Conservation (phyloP, 1,140 invertebrate genomes). For the Neuroterus valhalla region DNA sequence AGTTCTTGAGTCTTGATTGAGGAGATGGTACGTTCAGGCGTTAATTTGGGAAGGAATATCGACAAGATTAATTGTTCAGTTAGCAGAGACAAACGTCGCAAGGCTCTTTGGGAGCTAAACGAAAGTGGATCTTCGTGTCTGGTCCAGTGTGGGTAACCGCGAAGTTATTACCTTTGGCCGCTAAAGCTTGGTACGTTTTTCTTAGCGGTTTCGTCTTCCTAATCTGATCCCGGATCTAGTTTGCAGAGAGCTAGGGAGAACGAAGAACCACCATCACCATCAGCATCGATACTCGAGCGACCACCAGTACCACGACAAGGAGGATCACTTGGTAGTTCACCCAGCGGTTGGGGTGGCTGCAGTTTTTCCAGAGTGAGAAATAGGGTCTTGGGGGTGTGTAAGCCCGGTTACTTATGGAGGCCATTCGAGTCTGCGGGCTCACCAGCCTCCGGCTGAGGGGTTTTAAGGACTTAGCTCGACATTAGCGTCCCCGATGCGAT, state of each 20-base stretch:
- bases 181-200: slow-evolving; percentile 15
- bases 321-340: neutral
- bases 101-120: neutral
- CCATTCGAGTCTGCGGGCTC: slow-evolving; percentile 69
- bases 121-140: slow-evolving; percentile 24
- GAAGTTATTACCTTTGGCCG: slow-evolving; percentile 1
- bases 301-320: neutral
- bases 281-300: neutral
- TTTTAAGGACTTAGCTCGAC: slow-evolving; percentile 73
- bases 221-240: neutral
- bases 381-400: slow-evolving; percentile 72
- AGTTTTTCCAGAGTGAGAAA: slow-evolving; percentile 69
- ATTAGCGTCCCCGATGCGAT: slow-evolving; percentile 66
- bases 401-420: slow-evolving; percentile 73
- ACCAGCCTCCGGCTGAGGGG: slow-evolving; percentile 56
- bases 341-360: slow-evolving; percentile 22
- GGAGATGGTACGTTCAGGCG: neutral
- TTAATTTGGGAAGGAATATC: neutral
- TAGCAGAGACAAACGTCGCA: neutral
- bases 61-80: neutral
- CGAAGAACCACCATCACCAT: too few species aligned
- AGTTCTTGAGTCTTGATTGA: neutral
- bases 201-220: slow-evolving; percentile 6
- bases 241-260: neutral
- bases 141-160: slow-evolving; percentile 14